phyloP scores from a whole-genome alignment of 1,140 invertebrate species.

The Hycleus cichorii region DNA sequence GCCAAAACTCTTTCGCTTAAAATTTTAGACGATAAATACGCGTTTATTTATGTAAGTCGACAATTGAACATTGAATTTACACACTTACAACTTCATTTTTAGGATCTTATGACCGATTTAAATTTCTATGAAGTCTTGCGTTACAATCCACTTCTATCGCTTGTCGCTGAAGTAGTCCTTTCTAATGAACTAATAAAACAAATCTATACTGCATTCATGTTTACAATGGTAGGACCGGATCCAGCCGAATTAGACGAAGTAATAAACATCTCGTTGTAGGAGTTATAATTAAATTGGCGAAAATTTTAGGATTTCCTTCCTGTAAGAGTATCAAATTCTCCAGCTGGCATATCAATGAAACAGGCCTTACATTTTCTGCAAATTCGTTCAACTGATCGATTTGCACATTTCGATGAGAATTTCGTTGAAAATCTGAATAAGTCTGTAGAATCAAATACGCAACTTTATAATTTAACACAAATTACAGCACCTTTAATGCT shows the following conservation, averaged over 20 bases:
- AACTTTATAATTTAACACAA: not conserved
- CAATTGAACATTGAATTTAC: too few relatives aligned
- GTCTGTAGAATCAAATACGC: not conserved
- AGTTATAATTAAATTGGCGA: not conserved
- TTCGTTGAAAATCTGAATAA: not conserved
- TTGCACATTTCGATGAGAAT: not conserved
- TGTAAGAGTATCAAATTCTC: not conserved
- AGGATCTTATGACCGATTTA: too few relatives aligned
- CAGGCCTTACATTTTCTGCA: not conserved
- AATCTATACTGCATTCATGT: too few relatives aligned
- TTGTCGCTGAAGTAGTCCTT: too few relatives aligned
- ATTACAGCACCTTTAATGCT: slow-evolving; percentile 3
- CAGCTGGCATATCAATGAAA: not conserved
- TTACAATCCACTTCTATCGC: too few relatives aligned
- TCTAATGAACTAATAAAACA: too few relatives aligned
- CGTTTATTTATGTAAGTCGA: too few relatives aligned
- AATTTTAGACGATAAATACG: not conserved
- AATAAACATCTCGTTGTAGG: too few relatives aligned
- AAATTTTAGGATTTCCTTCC: not conserved
- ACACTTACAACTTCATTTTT: too few relatives aligned
- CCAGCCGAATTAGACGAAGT: too few relatives aligned
- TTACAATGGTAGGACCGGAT: too few relatives aligned
- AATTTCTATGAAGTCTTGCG: too few relatives aligned
- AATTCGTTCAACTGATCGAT: not conserved
- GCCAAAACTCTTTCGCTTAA: slow-evolving; percentile 20